Conservation (phyloP, 2,888 invertebrate genomes). For the Macaria notata region DNA sequence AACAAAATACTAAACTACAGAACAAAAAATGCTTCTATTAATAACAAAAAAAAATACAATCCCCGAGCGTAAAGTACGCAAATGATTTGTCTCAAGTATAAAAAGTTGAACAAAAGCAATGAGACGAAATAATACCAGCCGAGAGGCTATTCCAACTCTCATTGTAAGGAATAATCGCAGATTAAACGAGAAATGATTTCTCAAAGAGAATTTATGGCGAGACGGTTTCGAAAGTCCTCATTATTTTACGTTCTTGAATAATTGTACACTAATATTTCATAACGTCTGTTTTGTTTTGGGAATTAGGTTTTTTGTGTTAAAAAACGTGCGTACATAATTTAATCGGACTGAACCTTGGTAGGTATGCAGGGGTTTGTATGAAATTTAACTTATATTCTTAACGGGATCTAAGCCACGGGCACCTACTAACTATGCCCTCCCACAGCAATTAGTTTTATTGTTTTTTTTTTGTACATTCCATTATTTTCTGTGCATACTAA, state of each 20-base stretch:
- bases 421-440: no score
- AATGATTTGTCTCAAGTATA: constrained; percentile 18
- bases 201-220: constrained; percentile 33
- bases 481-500: no score
- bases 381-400: no score
- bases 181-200: constrained; percentile 45
- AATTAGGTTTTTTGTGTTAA: constrained; percentile 13
- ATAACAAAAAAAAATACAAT: no score
- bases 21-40: no score
- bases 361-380: no score
- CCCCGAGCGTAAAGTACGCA: neutral
- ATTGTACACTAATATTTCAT: constrained; percentile 29
- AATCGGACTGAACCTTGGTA: no score
- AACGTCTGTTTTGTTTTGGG: constrained; percentile 21
- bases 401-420: no score
- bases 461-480: no score
- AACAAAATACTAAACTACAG: no score
- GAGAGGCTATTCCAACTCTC: constrained; percentile 36
- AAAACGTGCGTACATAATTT: no score
- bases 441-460: no score
- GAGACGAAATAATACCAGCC: constrained; percentile 23
- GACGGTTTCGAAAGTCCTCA: constrained; percentile 23
- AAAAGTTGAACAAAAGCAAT: constrained; percentile 25
- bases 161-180: constrained; percentile 41
- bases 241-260: constrained; percentile 28